Evolutionary conservation across 2,113 vertebrate species (phyloP), one percentile per base, ranked within the genome.

Genomic region (Bubo scandiacus): DNA sequence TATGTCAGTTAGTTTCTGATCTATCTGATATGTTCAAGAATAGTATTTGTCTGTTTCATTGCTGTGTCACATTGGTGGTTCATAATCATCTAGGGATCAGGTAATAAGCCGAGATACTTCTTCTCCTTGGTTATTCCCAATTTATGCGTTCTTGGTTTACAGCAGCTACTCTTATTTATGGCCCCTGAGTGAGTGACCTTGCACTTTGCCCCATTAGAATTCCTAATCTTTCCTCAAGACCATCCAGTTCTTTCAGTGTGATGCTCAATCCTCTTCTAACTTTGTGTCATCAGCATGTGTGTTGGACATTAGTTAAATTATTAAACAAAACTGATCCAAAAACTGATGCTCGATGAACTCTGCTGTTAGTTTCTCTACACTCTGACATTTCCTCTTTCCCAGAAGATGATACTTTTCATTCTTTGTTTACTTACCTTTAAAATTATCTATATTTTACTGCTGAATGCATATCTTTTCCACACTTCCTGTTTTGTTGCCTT

Each of bases 191-290:
- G 80, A 77, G 23, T 87, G 86, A 96, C 75, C 83, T 94, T 93
- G 81, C n/a, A 49, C 75, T 86, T 88, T 30, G 8, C 47, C 81
- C 68, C 25, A 67, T 94, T 96, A 91, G 84, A 96, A 94, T 84
- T 74, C 19, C 70, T 65, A 25, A 34, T 86, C 75, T 78, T 94
- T 94, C 55, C 63, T 86, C 63, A 84, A 88, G 59, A 81, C 65
- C 32, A 32, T 86, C 26, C 65, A 87, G 32, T 92, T 94, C 57
- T 89, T 96, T 51, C 70, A 78, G 20, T 68, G 40, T 72, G 73
- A 40, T 89, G 47, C 57, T 90, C 57, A 75, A 1, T 88, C 58
- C 57, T 78, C 43, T 75, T 95, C 89, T 87, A 91, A 40, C 43
- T 85, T 96, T 34, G 12, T 93, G 86, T 96, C 86, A 86, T 91